Conservation (phyloP, 64 coral and sea anemone species). For the Montipora efflorescens region DNA sequence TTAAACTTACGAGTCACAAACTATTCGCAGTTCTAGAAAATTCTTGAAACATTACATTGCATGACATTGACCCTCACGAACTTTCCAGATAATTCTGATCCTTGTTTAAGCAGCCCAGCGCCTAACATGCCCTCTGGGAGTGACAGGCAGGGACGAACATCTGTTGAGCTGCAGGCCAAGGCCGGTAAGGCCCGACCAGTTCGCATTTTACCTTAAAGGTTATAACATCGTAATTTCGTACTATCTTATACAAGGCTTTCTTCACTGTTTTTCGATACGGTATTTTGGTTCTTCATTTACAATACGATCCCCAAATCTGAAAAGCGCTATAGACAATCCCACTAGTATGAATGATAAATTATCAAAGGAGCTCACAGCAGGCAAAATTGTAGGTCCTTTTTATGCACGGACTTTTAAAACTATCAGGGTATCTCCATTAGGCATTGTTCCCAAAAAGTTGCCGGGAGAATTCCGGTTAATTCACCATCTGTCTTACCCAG, state of each 20-base stretch:
- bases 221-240: background rate
- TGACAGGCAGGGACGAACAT: background rate
- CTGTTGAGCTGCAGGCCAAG: background rate
- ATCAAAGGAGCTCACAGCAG: background rate
- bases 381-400: background rate
- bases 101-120: background rate
- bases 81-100: no score
- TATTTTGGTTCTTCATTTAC: background rate
- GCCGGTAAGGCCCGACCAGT: background rate
- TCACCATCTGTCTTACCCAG: no score
- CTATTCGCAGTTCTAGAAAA: no score
- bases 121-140: background rate
- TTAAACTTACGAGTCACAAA: no score
- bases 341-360: background rate
- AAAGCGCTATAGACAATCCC: background rate
- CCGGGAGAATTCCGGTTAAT: no score
- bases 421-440: no score
- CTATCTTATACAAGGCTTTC: background rate
- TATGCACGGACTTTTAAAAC: no score
- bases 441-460: no score
- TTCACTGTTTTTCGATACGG: conserved; percentile 4
- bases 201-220: background rate
- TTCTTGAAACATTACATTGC: no score
- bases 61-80: no score
- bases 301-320: background rate